Evolutionary conservation across 2,888 invertebrate genomes (phyloP), one percentile per base, ranked within the genome.

Genomic region (Julus scandinavius): DNA sequence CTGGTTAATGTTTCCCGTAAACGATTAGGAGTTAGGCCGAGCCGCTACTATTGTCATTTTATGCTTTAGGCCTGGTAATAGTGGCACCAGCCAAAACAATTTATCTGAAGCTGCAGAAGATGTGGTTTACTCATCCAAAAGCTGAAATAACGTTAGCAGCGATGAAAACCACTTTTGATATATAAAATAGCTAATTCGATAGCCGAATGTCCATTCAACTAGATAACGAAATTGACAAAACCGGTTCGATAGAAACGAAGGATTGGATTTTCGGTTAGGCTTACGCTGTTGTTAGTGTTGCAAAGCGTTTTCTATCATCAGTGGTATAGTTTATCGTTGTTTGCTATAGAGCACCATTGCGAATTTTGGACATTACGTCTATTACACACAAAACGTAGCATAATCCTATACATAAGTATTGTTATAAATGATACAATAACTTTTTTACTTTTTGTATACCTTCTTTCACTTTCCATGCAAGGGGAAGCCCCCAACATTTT

Each of bases 11-110:
- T 17, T 63, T n/a, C n/a, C 63, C 63, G 63, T 63, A 63, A 63
- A 63, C 63, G 63, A 63, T 63, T 63, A 63, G 63, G 63, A 63
- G 63, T 63, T 63, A n/a, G 63, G 63, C 63, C 63, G 63, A 63
- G 63, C 63, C 63, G 17, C 63, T 63, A 3, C 63, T n/a, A 63
- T 63, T 63, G 63, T 63, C 63, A 63, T 63, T 63, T 63, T 63
- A 63, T 63, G 63, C n/a, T 63, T 63, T 63, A 63, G 63, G 63
- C 63, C 63, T 63, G 63, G 63, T n/a, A 63, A 63, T 63, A n/a
- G n/a, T 63, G 63, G 63, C 63, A 63, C 63, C 63, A 63, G 63
- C 63, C 63, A 63, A 63, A 63, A 63, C 63, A 63, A 63, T 63
- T 63, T 63, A 63, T 63, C 2, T n/a, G n/a, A 15, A 63, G 63